Evolutionary conservation across 2,888 invertebrate genomes (phyloP).

Genomic region (Mesochorus sp.): DNA sequence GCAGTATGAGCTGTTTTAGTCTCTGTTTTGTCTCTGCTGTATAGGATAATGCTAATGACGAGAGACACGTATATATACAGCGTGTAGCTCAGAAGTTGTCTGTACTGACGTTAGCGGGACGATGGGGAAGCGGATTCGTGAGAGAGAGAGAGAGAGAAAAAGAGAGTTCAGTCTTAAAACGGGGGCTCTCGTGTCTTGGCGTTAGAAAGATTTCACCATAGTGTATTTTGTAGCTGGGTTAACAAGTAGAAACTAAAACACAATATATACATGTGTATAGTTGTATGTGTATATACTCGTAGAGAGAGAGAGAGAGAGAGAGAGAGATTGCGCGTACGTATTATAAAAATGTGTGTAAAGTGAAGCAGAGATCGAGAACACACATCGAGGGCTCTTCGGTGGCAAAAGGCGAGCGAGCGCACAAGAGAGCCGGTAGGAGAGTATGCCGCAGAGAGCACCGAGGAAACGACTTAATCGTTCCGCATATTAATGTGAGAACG

Average conservation of each 20-base stretch:
- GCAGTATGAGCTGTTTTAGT: slow-evolving; percentile 27
- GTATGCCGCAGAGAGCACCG: slow-evolving; percentile 28
- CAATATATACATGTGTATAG: not conserved
- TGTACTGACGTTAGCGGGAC: too few species aligned
- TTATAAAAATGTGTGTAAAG: slow-evolving; percentile 15
- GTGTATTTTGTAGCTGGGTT: slow-evolving; percentile 16
- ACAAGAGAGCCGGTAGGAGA: slow-evolving; percentile 4
- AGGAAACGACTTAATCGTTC: slow-evolving; percentile 68
- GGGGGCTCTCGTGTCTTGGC: slow-evolving; percentile 23
- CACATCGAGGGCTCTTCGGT: slow-evolving; percentile 19
- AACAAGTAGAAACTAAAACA: slow-evolving; percentile 14
- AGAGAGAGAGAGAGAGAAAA: slow-evolving; percentile 39
- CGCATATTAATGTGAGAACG: slow-evolving; percentile 68
- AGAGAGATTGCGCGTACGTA: not conserved
- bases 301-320: too few species aligned
- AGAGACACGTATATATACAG: slow-evolving; percentile 46
- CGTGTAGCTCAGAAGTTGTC: slow-evolving; percentile 22
- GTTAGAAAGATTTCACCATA: slow-evolving; percentile 52
- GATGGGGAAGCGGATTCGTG: too few species aligned
- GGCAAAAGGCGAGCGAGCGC: slow-evolving; percentile 22
- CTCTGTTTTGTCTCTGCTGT: slow-evolving; percentile 41
- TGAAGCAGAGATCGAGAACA: slow-evolving; percentile 50
- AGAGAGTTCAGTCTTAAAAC: slow-evolving; percentile 19
- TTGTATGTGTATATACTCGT: too few species aligned
- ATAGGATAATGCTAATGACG: slow-evolving; percentile 61